Base-by-base conservation (phyloP, 2,797 vertebrate species). In the Mus caroli region DNA sequence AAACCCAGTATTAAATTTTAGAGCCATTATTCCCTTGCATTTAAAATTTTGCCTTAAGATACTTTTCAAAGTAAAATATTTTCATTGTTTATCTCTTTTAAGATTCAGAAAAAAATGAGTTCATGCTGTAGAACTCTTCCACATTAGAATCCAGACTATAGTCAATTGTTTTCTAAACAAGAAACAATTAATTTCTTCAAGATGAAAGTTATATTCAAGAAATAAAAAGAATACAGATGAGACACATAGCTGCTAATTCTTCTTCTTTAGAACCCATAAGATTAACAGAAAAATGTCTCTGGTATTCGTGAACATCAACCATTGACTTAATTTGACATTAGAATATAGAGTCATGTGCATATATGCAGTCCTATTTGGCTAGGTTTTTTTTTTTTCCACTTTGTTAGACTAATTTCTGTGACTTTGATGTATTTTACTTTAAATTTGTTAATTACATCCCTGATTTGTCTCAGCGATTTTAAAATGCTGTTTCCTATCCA, bases 401-500 rank as follows among this genome's bases (percentile, higher is more conserved):
- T 88, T 85, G 6, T 62, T 50, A 88, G 52, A 91, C 7, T 77
- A 83, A 94, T 85, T 96, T 96, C 75, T 92, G 60, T 50, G 54
- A 37, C 19, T 83, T 86, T 96, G 43, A 37, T 56, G 4, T 94
- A 52, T 94, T 77, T 62, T 84, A 67, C 26, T 83, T 43, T 54
- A n/a, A 91, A 85, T 88, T 34, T 94, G 80, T n/a, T 90, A 71
- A 92, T 97, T 90, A 31, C 5, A 90, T 86, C n/a, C 75, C n/a
- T 82, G 73, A 90, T 69, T 92, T 14, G 1, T 90, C 19, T 94
- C 78, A 79, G 19, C 84, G 79, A 64, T 96, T 93, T 95, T 73
- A 86, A 71, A 62, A 71, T 69, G 22, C 37, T 90, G 22, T 77
- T 96, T 96, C 75, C 9, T 90, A 69, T 43, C 34, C 84, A 67